Conservation (phyloP, 2,888 invertebrate genomes). For the Drosophila atroscutellata region DNA sequence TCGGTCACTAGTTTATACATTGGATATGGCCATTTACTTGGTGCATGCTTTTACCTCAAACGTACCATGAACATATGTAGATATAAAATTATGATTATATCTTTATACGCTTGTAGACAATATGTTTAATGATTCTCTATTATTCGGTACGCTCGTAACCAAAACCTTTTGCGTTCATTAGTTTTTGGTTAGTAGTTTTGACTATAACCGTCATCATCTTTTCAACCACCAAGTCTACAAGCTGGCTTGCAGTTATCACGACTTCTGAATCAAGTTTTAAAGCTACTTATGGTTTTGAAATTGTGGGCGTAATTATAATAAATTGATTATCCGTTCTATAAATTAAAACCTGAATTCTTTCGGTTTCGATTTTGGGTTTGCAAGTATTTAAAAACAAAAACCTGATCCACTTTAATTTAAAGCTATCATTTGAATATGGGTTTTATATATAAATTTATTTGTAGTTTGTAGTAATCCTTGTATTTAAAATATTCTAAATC, state of each 20-base stretch:
- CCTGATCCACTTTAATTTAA: not conserved
- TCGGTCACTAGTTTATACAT: constrained; percentile 63
- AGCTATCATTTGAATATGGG: not conserved
- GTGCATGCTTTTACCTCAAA: constrained; percentile 20
- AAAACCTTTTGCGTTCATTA: constrained; percentile 18
- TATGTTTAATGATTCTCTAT: constrained; percentile 50
- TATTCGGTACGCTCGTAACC: constrained; percentile 17
- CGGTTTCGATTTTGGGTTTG: not conserved
- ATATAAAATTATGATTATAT: constrained; percentile 42
- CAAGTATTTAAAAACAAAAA: constrained; percentile 2
- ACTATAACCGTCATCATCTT: constrained; percentile 36
- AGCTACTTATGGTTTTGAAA: constrained; percentile 2
- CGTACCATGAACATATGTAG: constrained; percentile 20
- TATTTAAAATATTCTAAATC: not conserved
- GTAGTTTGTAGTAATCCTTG: not conserved
- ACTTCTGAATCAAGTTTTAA: constrained; percentile 25
- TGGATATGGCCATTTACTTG: constrained; percentile 36
- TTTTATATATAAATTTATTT: not conserved
- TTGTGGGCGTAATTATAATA: constrained; percentile 47
- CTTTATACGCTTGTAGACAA: constrained; percentile 56
- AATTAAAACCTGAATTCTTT: constrained; percentile 3
- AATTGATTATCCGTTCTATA: constrained; percentile 38
- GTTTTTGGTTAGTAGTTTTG: constrained; percentile 20
- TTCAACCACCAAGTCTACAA: constrained; percentile 10
- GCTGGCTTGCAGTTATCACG: constrained; percentile 27